Evolutionary conservation across 37 sponge, comb jelly and placozoan species (phyloP).

Genomic region (Mnemiopsis leidyi): DNA sequence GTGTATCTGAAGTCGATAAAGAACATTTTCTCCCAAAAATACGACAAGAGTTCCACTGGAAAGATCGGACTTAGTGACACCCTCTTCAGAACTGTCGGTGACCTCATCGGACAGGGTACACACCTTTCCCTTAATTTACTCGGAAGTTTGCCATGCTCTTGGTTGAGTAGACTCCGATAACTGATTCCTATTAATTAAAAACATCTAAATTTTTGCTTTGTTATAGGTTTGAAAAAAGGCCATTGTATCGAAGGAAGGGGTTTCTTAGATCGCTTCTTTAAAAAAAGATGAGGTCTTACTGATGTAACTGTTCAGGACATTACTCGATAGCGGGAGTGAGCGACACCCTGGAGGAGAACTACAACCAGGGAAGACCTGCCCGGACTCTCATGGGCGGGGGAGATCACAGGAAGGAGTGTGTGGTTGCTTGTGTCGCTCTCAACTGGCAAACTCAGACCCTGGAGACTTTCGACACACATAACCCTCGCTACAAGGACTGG

Average conservation of each 20-base stretch:
- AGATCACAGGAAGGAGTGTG: background rate
- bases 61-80: conserved; percentile 41
- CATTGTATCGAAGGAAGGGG: too few relatives aligned
- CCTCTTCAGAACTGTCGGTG: conserved; percentile 32
- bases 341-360: conserved; percentile 57
- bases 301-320: conserved; percentile 3
- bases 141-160: too few relatives aligned
- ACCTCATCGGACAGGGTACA: conserved; percentile 8
- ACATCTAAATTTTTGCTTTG: too few relatives aligned
- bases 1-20: conserved; percentile 51
- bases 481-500: conserved; percentile 23
- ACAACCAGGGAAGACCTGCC: background rate
- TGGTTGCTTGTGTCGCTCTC: conserved; percentile 63
- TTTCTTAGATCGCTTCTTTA: too few relatives aligned
- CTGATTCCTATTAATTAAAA: too few relatives aligned
- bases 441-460: conserved; percentile 56
- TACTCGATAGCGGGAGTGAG: conserved; percentile 51
- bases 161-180: too few relatives aligned
- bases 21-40: conserved; percentile 36
- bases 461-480: conserved; percentile 53
- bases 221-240: too few relatives aligned
- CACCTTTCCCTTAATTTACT: too few relatives aligned
- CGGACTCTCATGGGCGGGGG: conserved; percentile 30
- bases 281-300: too few relatives aligned
- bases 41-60: conserved; percentile 55